phyloP scores from a whole-genome alignment of 2,888 invertebrate genomes.

The Camptogramma bilineatum region DNA sequence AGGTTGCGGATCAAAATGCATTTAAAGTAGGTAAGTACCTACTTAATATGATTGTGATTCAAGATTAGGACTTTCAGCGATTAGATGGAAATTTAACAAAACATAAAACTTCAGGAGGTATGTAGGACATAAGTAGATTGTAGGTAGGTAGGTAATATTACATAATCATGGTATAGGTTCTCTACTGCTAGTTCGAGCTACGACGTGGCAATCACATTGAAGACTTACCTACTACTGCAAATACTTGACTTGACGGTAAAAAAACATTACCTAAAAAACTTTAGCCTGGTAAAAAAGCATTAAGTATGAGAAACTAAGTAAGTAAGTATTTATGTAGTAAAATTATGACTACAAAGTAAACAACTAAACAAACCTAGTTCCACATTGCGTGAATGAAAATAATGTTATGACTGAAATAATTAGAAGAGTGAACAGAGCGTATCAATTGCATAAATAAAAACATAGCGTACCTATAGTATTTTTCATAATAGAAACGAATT shows the following conservation, averaged over 20 bases:
- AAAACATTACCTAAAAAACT: no score
- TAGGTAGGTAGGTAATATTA: no score
- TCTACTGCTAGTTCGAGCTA: no score
- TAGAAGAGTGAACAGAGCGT: not conserved
- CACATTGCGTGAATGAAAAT: not conserved
- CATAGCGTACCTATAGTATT: no score
- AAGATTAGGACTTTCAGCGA: not conserved
- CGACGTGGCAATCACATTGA: no score
- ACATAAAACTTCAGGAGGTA: not conserved
- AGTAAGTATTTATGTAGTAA: no score
- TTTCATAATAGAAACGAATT: no score
- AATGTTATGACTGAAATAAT: not conserved
- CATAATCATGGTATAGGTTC: no score
- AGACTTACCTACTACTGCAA: no score
- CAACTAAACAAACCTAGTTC: not conserved
- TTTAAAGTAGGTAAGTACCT: no score
- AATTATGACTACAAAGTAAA: not conserved
- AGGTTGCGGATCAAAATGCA: not conserved
- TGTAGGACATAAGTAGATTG: no score
- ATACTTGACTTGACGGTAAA: no score
- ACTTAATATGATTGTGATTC: not conserved
- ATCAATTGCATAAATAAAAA: not conserved
- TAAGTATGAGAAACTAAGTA: not conserved
- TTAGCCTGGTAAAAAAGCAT: not conserved
- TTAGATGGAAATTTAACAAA: not conserved